These are phyloP conservation scores for Aporophyla lueneburgensis DNA, from an alignment of 2,888 invertebrate species.

Conservation along the genomic window DNA sequence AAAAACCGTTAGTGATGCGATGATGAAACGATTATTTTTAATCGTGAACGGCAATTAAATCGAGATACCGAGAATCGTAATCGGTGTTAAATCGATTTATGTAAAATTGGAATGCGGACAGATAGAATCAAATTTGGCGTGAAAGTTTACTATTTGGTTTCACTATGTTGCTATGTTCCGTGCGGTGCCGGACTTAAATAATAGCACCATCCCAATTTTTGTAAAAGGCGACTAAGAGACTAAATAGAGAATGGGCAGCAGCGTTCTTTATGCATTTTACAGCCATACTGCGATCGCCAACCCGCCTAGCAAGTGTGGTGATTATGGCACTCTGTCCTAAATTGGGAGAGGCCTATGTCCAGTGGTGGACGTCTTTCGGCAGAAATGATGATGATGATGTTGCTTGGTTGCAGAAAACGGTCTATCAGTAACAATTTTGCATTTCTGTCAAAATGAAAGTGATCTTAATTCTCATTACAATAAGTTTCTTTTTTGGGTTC, in stretches of 20 bases:
- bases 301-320: too few species aligned
- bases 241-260: too few species aligned
- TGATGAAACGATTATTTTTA: conserved; percentile 61
- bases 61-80: conserved; percentile 63
- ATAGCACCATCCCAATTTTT: too few species aligned
- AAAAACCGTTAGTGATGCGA: conserved; percentile 56
- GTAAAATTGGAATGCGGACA: conserved; percentile 64
- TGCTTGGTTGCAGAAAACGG: too few species aligned
- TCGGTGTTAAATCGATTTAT: conserved; percentile 65
- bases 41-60: conserved; percentile 63
- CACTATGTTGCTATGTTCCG: neutral
- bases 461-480: neutral
- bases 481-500: neutral
- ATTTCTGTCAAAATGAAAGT: neutral
- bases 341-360: too few species aligned
- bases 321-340: too few species aligned
- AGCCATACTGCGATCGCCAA: too few species aligned
- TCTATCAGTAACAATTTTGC: neutral
- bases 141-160: conserved; percentile 51
- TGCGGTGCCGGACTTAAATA: too few species aligned
- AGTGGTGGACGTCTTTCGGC: too few species aligned
- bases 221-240: too few species aligned
- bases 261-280: too few species aligned
- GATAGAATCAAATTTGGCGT: conserved; percentile 38
- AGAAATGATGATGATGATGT: too few species aligned